A percentile compares a stretch with the other conserved stretches of the same genome.
Conservation (phyloP, 2,797 vertebrate species). For the Choloepus didactylus region DNA sequence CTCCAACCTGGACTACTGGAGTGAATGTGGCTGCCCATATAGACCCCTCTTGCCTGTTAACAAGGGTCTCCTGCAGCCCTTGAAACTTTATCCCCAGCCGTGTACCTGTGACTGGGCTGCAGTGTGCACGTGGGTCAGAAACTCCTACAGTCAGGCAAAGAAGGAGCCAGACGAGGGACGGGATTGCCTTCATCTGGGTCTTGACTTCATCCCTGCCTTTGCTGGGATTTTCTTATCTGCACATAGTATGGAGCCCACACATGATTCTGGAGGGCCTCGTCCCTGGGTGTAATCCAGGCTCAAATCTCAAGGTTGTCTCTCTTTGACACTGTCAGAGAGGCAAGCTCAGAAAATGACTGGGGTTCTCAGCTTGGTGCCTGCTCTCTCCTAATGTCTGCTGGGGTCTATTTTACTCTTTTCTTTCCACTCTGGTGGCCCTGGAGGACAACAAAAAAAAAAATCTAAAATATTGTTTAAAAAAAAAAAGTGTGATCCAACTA, state of each 20-base stretch:
- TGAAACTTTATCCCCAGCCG: not conserved
- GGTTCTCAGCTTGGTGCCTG: not conserved
- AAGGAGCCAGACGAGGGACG: not conserved
- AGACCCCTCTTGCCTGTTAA: not conserved
- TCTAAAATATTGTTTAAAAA: slow-evolving; percentile 68
- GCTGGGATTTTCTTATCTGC: not conserved
- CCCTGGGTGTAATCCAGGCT: not conserved
- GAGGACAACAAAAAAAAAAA: slow-evolving; percentile 55
- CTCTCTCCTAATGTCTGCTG: slow-evolving; percentile 36
- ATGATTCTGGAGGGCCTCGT: fast-evolving
- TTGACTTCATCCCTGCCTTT: not conserved
- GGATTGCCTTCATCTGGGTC: not conserved
- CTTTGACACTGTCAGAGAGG: not conserved
- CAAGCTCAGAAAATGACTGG: not conserved
- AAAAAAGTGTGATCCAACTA: too few relatives aligned
- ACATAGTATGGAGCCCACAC: too few relatives aligned
- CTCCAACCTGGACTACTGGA: too few relatives aligned
- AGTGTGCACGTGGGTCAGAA: fast-evolving
- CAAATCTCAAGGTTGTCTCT: not conserved
- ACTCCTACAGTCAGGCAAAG: not conserved
- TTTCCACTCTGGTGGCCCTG: not conserved
- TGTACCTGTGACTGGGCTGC: not conserved
- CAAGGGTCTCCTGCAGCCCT: not conserved
- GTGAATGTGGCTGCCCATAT: not conserved
- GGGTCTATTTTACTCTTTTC: not conserved